Evolutionary conservation across 2,797 vertebrate species (phyloP).

Genomic region (Prionace glauca): DNA sequence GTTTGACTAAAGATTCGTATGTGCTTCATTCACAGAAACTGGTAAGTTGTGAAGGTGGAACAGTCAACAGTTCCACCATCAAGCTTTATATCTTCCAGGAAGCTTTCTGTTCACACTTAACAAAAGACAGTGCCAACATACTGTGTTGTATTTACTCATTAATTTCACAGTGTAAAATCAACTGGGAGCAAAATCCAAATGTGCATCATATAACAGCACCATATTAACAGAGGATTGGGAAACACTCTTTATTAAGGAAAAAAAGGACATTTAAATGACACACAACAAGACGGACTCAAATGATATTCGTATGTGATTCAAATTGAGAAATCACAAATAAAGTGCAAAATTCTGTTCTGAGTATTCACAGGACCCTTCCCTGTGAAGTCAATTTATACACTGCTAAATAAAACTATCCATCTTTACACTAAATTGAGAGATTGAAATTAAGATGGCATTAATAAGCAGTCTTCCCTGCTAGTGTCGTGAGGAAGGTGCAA

Average conservation of each 20-base stretch:
- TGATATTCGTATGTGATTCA: not conserved
- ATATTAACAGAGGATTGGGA: not conserved
- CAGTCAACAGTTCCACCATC: conserved; percentile 10
- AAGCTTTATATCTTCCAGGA: conserved; percentile 10
- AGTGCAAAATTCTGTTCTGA: not conserved
- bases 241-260: not conserved
- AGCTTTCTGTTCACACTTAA: not conserved
- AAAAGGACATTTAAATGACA: too few species aligned
- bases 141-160: conserved; percentile 35
- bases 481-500: not conserved
- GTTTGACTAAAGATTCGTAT: conserved; percentile 13
- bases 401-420: not conserved
- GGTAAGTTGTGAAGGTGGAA: conserved; percentile 18
- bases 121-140: not conserved
- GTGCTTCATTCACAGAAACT: conserved; percentile 7
- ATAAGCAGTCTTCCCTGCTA: not conserved
- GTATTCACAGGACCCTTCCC: not conserved
- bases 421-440: not conserved
- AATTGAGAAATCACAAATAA: conserved; percentile 9
- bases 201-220: conserved; percentile 18
- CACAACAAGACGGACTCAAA: not conserved
- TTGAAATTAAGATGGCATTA: not conserved
- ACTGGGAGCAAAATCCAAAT: conserved; percentile 27
- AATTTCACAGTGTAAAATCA: conserved; percentile 32
- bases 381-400: not conserved